Percentiles rank a stretch among this genome's conserved stretches.
Evolutionary conservation across 1,140 invertebrate genomes (phyloP).

Genomic region (Drosophila pseudoananassae): DNA sequence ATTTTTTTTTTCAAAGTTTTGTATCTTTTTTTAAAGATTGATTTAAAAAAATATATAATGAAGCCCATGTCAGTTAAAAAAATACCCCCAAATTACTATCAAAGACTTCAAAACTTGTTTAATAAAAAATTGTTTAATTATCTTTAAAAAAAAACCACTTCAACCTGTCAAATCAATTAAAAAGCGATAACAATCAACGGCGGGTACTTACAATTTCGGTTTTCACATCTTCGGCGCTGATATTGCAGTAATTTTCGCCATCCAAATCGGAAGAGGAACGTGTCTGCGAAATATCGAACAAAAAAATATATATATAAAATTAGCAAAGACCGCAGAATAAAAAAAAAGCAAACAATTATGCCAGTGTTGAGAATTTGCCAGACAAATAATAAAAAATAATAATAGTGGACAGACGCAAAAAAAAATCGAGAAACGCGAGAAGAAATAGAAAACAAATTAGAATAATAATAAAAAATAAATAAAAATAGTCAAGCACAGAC

Average conservation of each 20-base stretch:
- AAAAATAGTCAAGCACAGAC: conserved; percentile 28
- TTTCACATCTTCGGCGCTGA: conserved; percentile 83
- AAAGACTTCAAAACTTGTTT: background rate
- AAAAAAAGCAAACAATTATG: conserved; percentile 53
- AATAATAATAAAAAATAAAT: conserved; percentile 75
- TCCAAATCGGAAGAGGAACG: conserved; percentile 80
- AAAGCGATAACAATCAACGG: conserved; percentile 42
- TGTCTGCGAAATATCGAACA: conserved; percentile 56
- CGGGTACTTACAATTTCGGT: conserved; percentile 81
- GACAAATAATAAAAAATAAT: conserved; percentile 67
- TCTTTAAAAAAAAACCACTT: conserved; percentile 3
- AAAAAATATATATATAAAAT: conserved; percentile 59
- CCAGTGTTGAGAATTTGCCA: conserved; percentile 65
- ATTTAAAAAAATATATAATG: background rate
- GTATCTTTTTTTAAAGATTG: background rate
- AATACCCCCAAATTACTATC: conserved; percentile 24
- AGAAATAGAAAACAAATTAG: conserved; percentile 69
- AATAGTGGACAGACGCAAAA: conserved; percentile 28
- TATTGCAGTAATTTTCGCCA: conserved; percentile 80
- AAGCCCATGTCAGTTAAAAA: background rate
- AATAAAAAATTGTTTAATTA: conserved; percentile 25
- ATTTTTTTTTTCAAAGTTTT: background rate
- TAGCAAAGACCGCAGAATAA: conserved; percentile 34
- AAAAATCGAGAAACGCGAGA: conserved; percentile 4
- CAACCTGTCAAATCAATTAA: conserved; percentile 45